Conservation (phyloP, 37 sponge, comb jelly and placozoan genomes). For the Chondrilla cf. caribensis region DNA sequence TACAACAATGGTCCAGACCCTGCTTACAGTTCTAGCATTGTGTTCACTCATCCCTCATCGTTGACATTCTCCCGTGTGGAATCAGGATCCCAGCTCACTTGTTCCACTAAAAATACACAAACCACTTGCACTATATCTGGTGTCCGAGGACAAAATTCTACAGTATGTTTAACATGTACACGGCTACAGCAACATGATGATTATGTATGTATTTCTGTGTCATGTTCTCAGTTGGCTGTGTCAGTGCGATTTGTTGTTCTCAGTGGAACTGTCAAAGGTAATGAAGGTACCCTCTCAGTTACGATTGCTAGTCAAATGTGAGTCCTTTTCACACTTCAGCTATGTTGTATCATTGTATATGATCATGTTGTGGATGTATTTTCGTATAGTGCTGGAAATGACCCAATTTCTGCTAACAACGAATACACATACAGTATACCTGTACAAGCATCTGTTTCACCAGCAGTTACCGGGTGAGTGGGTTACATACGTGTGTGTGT, state of each 20-base stretch:
- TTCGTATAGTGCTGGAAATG: not conserved
- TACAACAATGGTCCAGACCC: not conserved
- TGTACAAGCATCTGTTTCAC: not conserved
- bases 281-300: not conserved
- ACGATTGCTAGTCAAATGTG: not conserved
- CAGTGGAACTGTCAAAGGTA: slow-evolving; percentile 3
- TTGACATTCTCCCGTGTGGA: slow-evolving; percentile 12
- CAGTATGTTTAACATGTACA: no score
- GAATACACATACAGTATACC: not conserved
- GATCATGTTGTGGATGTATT: no score
- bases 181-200: no score
- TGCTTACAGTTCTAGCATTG: not conserved
- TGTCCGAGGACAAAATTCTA: not conserved
- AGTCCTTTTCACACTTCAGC: not conserved
- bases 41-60: not conserved
- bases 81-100: not conserved
- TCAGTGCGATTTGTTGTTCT: slow-evolving; percentile 12
- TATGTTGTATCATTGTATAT: no score
- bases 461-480: slow-evolving; percentile 7
- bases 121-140: not conserved
- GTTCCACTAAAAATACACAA: not conserved
- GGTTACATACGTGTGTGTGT: not conserved
- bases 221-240: not conserved
- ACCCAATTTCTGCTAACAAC: not conserved
- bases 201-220: no score